phyloP scores from a whole-genome alignment of 2,888 invertebrate species.

The Macrophya annulata region DNA sequence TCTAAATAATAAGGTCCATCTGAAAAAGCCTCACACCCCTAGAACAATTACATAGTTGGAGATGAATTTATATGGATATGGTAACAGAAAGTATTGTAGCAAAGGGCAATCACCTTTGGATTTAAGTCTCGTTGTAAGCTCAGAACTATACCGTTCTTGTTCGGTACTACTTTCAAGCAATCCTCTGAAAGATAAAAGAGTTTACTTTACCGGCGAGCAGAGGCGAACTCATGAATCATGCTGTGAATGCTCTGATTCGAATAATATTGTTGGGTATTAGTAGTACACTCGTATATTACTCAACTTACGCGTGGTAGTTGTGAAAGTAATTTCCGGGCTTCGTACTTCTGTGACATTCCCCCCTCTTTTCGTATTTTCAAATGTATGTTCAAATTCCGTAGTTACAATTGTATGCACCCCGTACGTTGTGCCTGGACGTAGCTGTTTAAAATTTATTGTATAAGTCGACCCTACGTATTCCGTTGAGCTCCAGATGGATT shows the following conservation, averaged over 20 bases:
- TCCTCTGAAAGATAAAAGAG: not conserved
- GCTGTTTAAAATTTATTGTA: not conserved
- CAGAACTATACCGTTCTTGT: not conserved
- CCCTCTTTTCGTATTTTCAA: not conserved
- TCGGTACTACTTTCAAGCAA: not conserved
- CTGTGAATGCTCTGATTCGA: not conserved
- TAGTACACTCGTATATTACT: not conserved
- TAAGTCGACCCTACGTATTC: not conserved
- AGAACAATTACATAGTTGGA: not conserved
- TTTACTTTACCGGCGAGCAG: not conserved
- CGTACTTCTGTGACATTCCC: not conserved
- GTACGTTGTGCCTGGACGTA: not conserved
- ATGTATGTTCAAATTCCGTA: not conserved
- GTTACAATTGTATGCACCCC: not conserved
- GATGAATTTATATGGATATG: not conserved
- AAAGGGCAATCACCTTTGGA: not conserved
- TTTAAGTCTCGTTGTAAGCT: not conserved
- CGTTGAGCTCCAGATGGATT: not conserved
- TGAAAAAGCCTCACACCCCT: not conserved
- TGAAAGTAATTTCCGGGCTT: not conserved
- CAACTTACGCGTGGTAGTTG: not conserved
- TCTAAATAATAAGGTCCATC: not conserved
- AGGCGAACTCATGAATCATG: not conserved
- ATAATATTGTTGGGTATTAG: not conserved
- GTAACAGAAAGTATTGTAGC: not conserved